Evolutionary conservation across 1,140 invertebrate genomes (phyloP).

Genomic region (Ptiloglossa arizonensis): DNA sequence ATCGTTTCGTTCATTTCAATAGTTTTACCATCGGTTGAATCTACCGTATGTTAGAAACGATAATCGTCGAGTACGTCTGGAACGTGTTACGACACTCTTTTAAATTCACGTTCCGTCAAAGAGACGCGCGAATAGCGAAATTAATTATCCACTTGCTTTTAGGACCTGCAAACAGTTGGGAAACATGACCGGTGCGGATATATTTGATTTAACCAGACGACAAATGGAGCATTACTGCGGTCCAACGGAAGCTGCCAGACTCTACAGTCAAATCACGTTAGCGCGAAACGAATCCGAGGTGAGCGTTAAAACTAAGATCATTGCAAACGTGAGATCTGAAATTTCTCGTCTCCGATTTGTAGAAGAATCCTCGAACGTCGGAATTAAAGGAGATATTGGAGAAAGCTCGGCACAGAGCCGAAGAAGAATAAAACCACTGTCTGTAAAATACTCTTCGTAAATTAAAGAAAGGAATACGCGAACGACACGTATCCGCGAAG

Average conservation of each 20-base stretch:
- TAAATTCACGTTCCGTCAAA: too few species aligned
- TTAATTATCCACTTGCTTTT: slow-evolving; percentile 35
- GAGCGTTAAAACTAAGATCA: background rate
- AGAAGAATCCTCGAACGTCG: slow-evolving; percentile 87
- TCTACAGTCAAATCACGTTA: slow-evolving; percentile 89
- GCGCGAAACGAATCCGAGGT: slow-evolving; percentile 90
- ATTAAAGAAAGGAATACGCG: background rate
- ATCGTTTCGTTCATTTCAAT: too few species aligned
- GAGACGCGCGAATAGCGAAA: too few species aligned
- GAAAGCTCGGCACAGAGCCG: slow-evolving; percentile 85
- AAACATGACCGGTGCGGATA: slow-evolving; percentile 86
- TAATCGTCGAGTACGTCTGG: too few species aligned
- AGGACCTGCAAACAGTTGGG: slow-evolving; percentile 85
- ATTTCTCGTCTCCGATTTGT: slow-evolving; percentile 47
- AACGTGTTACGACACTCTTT: too few species aligned
- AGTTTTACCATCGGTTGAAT: too few species aligned
- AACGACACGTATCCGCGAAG: slow-evolving; percentile 16
- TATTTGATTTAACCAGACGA: slow-evolving; percentile 85
- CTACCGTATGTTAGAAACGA: too few species aligned
- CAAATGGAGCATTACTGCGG: slow-evolving; percentile 88
- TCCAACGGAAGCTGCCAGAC: slow-evolving; percentile 86
- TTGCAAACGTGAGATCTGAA: slow-evolving; percentile 3
- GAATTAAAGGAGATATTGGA: slow-evolving; percentile 86
- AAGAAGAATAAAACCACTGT: slow-evolving; percentile 57
- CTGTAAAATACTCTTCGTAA: slow-evolving; percentile 23